Conservation (phyloP, 2,888 invertebrate genomes). For the Phengaris alcon region DNA sequence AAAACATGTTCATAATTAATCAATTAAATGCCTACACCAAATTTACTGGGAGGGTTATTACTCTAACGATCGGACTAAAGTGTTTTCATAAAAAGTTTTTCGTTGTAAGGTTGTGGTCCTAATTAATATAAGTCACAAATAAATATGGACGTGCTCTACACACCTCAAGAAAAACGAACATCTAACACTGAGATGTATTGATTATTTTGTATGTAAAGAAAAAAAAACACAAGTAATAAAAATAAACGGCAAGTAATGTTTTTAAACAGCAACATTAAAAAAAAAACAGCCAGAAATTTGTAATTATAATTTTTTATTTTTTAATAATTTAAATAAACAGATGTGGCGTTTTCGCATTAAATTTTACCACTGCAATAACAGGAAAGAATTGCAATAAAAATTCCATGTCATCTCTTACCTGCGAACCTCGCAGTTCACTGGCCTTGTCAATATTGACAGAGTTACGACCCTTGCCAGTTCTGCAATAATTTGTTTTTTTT, state of each 20-base stretch:
- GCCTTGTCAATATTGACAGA: slow-evolving; percentile 22
- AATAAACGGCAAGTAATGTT: no score
- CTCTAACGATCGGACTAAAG: not conserved
- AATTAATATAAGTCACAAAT: not conserved
- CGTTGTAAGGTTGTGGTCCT: not conserved
- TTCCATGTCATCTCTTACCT: slow-evolving; percentile 13
- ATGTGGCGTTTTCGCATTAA: slow-evolving; percentile 6
- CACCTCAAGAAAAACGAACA: not conserved
- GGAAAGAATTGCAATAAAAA: slow-evolving; percentile 18
- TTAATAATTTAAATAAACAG: not conserved
- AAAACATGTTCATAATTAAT: not conserved
- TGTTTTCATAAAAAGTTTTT: not conserved
- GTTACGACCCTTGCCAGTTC: slow-evolving; percentile 10
- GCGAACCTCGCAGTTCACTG: not conserved
- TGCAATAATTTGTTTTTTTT: not conserved
- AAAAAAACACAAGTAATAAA: no score
- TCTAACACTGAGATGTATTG: not conserved
- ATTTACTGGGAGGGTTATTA: not conserved
- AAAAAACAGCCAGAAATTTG: not conserved
- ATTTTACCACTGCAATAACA: not conserved
- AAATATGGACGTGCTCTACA: not conserved
- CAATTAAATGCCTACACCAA: not conserved
- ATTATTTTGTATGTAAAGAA: not conserved
- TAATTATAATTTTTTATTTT: not conserved
- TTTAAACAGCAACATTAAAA: no score